Evolutionary conservation across 2,113 vertebrate species (phyloP).

Genomic region (Raja brachyura): DNA sequence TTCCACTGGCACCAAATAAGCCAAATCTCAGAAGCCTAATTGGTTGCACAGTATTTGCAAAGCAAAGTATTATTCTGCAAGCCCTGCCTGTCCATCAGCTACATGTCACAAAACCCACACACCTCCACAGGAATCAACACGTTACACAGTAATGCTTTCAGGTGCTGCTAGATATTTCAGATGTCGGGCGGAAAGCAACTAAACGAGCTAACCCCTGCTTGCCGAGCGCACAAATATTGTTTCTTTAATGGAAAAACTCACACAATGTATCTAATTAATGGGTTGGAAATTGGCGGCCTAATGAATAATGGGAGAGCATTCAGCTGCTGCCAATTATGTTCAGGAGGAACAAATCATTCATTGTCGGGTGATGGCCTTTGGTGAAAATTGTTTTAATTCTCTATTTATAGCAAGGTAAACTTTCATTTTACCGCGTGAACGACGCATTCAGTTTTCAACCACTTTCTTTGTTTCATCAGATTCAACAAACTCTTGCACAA

Average conservation of each 20-base stretch:
- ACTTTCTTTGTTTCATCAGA: constrained; percentile 21
- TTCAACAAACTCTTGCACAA: background rate
- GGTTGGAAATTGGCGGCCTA: background rate
- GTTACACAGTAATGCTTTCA: background rate
- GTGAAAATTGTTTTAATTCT: background rate
- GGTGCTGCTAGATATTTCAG: background rate
- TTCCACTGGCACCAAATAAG: too few species aligned
- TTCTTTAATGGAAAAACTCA: background rate
- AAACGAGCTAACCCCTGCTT: background rate
- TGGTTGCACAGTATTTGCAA: too few species aligned
- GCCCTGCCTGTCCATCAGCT: background rate
- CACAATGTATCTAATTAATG: background rate
- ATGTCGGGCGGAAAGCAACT: background rate
- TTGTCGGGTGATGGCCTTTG: background rate
- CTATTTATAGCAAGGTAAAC: too few species aligned
- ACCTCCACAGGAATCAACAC: background rate
- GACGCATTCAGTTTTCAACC: background rate
- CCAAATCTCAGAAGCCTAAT: too few species aligned
- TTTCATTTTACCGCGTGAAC: background rate
- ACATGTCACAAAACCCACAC: background rate
- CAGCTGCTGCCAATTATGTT: background rate
- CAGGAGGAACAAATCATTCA: background rate
- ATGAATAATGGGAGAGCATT: background rate
- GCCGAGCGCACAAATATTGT: too few species aligned
- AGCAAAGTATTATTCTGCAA: too few species aligned